Conservation (phyloP, 1,140 invertebrate species). For the Batillaria attramentaria region DNA sequence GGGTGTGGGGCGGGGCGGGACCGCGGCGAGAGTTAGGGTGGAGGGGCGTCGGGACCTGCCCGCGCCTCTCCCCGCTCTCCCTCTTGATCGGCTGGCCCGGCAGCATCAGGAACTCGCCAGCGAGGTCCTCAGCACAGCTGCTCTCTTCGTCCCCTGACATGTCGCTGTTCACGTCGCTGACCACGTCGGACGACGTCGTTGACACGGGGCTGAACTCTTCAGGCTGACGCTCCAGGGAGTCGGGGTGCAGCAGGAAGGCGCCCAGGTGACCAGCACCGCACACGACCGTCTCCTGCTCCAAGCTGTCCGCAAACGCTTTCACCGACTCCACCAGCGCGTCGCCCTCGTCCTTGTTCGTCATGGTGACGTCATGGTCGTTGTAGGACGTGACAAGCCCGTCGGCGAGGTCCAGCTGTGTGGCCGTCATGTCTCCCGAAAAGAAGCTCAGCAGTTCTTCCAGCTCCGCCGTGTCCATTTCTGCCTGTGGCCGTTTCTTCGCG, state of each 20-base stretch:
- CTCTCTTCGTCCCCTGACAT: conserved; percentile 41
- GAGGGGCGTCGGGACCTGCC: conserved; percentile 47
- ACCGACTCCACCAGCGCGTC: conserved; percentile 38
- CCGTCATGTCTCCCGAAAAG: conserved; percentile 42
- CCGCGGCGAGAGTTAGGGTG: conserved; percentile 39
- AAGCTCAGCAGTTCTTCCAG: conserved; percentile 58
- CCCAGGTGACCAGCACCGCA: conserved; percentile 16
- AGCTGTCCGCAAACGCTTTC: conserved; percentile 37
- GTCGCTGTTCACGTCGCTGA: conserved; percentile 17
- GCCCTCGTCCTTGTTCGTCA: conserved; percentile 31
- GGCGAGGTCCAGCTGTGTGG: conserved; percentile 32
- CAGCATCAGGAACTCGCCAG: conserved; percentile 43
- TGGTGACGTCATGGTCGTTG: conserved; percentile 31
- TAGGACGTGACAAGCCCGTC: conserved; percentile 28
- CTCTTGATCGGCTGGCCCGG: neutral
- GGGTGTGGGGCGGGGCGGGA: conserved; percentile 24
- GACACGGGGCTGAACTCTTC: conserved; percentile 45
- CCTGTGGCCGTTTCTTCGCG: conserved; percentile 8
- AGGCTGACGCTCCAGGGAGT: conserved; percentile 13
- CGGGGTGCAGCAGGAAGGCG: conserved; percentile 3
- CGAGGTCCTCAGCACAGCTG: conserved; percentile 28
- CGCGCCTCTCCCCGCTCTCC: conserved; percentile 21
- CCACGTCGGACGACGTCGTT: conserved; percentile 30
- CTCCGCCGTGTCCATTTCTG: conserved; percentile 41
- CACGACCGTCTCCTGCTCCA: conserved; percentile 15